phyloP scores from a whole-genome alignment of 1,140 invertebrate genomes.

The Amyelois transitella region DNA sequence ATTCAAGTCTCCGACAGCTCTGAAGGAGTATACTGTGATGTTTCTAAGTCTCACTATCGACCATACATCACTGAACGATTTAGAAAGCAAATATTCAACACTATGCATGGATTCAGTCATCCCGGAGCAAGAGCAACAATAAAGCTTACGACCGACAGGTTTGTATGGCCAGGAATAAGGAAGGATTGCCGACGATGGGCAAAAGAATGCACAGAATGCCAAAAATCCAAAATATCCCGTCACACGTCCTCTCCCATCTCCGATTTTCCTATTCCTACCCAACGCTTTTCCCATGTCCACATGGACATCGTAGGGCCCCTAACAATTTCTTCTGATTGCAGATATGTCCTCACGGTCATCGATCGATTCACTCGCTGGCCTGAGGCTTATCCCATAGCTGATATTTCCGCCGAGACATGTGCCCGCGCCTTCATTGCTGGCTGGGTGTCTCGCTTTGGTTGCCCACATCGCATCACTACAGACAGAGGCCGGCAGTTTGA shows the following conservation, averaged over 20 bases:
- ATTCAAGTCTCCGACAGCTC: background rate
- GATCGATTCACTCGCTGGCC: conserved; percentile 5
- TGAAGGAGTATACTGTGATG: conserved; percentile 25
- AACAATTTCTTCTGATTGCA: background rate
- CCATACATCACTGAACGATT: conserved; percentile 29
- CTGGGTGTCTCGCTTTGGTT: conserved; percentile 3
- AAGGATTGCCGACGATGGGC: background rate
- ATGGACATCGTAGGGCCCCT: background rate
- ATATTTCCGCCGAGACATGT: conserved; percentile 1
- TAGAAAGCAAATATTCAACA: conserved; percentile 31
- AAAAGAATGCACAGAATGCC: background rate
- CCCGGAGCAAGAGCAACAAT: conserved; percentile 34
- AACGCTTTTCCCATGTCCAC: background rate
- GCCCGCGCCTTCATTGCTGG: background rate
- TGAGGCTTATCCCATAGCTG: background rate
- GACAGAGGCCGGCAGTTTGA: too few species aligned
- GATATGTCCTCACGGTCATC: background rate
- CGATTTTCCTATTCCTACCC: background rate
- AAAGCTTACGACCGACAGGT: conserved; percentile 36
- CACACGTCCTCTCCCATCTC: background rate
- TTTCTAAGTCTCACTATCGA: conserved; percentile 6
- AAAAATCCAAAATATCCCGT: background rate
- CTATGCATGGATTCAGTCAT: conserved; percentile 40
- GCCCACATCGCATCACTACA: too few species aligned
- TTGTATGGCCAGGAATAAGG: background rate